Base-by-base conservation (phyloP, 2,113 vertebrate species). In the Peromyscus polionotus region DNA sequence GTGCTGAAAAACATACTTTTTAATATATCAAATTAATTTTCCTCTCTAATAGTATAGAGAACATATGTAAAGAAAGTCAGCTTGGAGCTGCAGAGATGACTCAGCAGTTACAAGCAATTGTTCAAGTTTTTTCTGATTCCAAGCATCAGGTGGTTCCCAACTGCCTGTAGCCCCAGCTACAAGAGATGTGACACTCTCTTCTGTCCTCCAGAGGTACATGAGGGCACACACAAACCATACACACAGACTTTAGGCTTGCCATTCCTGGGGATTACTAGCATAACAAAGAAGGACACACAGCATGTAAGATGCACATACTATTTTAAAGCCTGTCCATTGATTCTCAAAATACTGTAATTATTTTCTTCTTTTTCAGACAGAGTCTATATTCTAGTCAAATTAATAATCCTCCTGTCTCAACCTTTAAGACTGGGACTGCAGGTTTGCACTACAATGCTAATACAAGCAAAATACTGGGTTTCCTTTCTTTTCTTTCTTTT, bases 41-140 rank as follows among this genome's bases (percentile, higher is more conserved):
- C 26, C 87, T 26, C 83, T 77, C 70, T 36, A 54, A 5, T 26
- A 90, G 5, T 28, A 87, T 26, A 42, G 76, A 95, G 28, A 42
- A 48, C 19, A 92, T 36, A 45, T 89, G 7, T 92, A 81, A 96
- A 93, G 57, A 84, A 92, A 63, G 59, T 85, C 24, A 63, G 24
- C 54, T 83, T 36, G 11, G 36, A 39, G 57, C 5, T n/a, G 5
- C 19, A 22, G 51, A 81, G 33, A 57, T 22, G 79, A 19, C 19
- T 57, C 33, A 24, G 54, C 22, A 39, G 20, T 59, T 39, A n/a
- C 1, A 26, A 83, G 36, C 36, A 39, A 24, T 61, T 81, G 19
- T 39, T 81, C 13, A 51, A 51, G 33, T n/a, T 59, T 57, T 57
- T 39, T 24, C n/a, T 24, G 54, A 39, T 61, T 83, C 33, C 22